Conservation (phyloP, 2,888 invertebrate species). For the Hofmannophila pseudospretella region DNA sequence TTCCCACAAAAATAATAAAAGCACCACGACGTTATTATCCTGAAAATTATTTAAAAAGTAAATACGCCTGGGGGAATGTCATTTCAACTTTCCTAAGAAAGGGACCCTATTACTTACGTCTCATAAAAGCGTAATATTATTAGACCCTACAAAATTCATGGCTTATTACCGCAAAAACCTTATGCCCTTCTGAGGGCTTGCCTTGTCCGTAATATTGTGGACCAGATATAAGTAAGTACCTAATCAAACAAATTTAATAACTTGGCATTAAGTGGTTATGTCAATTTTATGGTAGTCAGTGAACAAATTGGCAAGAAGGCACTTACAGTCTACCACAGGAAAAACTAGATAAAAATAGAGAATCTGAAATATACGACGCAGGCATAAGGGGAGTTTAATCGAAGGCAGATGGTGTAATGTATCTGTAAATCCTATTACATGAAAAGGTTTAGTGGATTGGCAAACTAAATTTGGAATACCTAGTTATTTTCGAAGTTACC, state of each 20-base stretch:
- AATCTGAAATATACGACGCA: too few relatives aligned
- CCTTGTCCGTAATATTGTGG: conserved; percentile 3
- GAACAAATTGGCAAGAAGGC: too few relatives aligned
- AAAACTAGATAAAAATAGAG: too few relatives aligned
- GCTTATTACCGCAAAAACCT: conserved; percentile 9
- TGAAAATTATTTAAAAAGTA: conserved; percentile 8
- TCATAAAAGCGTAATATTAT: conserved; percentile 15
- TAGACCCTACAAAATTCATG: conserved; percentile 14
- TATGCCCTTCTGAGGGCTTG: neutral
- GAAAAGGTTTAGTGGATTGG: too few relatives aligned
- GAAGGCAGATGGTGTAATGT: too few relatives aligned
- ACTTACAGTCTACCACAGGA: too few relatives aligned
- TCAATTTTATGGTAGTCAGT: neutral
- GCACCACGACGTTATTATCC: neutral
- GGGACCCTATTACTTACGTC: conserved; percentile 13
- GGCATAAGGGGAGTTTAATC: too few relatives aligned
- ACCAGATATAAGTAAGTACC: neutral
- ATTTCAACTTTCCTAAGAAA: conserved; percentile 8
- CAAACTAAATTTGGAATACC: too few relatives aligned
- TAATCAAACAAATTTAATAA: conserved; percentile 8
- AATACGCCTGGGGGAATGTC: conserved; percentile 4
- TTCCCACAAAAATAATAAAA: neutral
- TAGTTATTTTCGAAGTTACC: too few relatives aligned
- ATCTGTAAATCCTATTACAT: too few relatives aligned
- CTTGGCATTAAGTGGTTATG: neutral